Percentiles rank a stretch among this genome's conserved stretches.
These are phyloP conservation scores for Aphelenchoides besseyi DNA, from an alignment of 1,140 invertebrate genomes.

Conservation along the genomic window DNA sequence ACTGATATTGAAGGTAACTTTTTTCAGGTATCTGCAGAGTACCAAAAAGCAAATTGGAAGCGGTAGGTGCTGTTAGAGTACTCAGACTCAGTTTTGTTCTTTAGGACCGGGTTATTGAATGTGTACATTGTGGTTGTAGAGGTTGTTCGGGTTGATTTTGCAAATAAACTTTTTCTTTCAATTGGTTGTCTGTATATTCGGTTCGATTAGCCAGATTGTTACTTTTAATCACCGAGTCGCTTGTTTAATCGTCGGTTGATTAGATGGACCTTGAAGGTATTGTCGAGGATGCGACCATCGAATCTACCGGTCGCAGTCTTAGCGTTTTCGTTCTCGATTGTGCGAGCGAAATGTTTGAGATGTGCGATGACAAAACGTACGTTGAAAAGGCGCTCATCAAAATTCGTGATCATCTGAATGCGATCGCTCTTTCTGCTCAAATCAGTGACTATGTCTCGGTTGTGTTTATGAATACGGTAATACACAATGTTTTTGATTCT, in stretches of 20 bases:
- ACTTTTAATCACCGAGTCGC: neutral
- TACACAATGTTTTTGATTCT: neutral
- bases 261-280: neutral
- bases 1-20: no score
- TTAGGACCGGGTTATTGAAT: conserved; percentile 60
- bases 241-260: neutral
- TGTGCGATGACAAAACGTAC: neutral
- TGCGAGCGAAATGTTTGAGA: neutral
- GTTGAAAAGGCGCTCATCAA: neutral
- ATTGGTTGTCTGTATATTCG: neutral
- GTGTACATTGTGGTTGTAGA: conserved; percentile 61
- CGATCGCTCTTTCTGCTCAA: neutral
- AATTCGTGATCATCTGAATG: conserved; percentile 1
- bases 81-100: conserved; percentile 21
- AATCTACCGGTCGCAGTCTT: neutral
- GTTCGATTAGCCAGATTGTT: neutral
- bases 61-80: conserved; percentile 67
- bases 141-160: conserved; percentile 50
- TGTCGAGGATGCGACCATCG: neutral
- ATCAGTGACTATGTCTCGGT: neutral
- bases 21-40: conserved; percentile 99
- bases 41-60: conserved; percentile 94
- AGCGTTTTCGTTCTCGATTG: neutral
- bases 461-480: conserved; percentile 1
- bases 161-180: neutral